Conservation (phyloP, 2,888 invertebrate species). For the Ophion ventricosus region DNA sequence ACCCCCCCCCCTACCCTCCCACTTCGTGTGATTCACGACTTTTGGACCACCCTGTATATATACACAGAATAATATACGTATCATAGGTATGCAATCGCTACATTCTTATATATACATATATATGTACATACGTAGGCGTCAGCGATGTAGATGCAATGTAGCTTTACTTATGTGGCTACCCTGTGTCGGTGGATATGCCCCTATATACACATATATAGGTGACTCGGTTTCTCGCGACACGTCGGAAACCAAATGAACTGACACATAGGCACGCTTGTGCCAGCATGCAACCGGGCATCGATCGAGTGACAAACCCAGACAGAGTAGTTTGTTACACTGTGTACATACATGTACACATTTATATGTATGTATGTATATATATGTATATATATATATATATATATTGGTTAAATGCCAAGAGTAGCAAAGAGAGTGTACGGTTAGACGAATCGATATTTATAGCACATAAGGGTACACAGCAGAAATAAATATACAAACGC, state of each 20-base stretch:
- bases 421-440: constrained; percentile 55
- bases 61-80: neutral
- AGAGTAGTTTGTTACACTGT: constrained; percentile 40
- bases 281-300: constrained; percentile 40
- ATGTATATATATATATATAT: neutral
- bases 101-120: constrained; percentile 17
- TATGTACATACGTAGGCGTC: neutral
- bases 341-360: neutral
- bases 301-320: constrained; percentile 54
- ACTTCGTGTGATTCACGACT: too few species aligned
- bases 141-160: constrained; percentile 16
- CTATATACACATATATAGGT: constrained; percentile 48
- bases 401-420: constrained; percentile 40
- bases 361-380: neutral
- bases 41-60: too few species aligned
- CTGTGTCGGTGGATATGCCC: neutral
- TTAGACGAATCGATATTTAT: constrained; percentile 60
- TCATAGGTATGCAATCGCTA: constrained; percentile 23
- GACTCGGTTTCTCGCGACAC: constrained; percentile 42
- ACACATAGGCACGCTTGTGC: constrained; percentile 6
- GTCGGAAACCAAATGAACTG: constrained; percentile 64
- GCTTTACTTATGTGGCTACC: constrained; percentile 45
- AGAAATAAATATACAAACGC: constrained; percentile 45
- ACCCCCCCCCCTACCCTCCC: too few species aligned
- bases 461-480: constrained; percentile 29